A percentile compares a stretch with the other conserved stretches of the same genome.
phyloP scores from a whole-genome alignment of 2,888 invertebrate genomes.

The Schizaphis graminum region DNA sequence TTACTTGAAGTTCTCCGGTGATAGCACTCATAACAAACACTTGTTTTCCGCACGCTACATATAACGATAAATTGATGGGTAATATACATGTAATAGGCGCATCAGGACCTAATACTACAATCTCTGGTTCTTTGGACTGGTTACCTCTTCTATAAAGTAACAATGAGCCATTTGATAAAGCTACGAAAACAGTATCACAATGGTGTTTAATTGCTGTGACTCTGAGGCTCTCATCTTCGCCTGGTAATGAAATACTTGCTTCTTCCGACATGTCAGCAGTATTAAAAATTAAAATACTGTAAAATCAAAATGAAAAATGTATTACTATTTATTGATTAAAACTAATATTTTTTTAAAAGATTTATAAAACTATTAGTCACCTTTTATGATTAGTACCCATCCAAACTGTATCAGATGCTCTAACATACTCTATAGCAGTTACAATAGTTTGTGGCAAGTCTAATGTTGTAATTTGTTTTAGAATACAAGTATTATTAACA shows the following conservation, averaged over 20 bases:
- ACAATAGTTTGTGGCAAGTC: conserved; percentile 86
- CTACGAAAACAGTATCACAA: conserved; percentile 91
- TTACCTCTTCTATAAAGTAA: conserved; percentile 80
- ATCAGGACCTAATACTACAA: conserved; percentile 79
- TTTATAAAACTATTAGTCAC: conserved; percentile 70
- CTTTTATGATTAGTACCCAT: conserved; percentile 89
- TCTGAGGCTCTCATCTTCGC: conserved; percentile 75
- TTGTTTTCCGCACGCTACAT: conserved; percentile 87
- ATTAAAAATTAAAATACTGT: conserved; percentile 82
- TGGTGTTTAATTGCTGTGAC: conserved; percentile 85
- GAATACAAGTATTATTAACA: conserved; percentile 67
- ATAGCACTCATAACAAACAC: conserved; percentile 86
- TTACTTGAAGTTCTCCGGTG: conserved; percentile 80
- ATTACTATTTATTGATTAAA: not conserved
- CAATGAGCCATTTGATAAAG: conserved; percentile 83
- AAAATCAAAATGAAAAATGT: conserved; percentile 42
- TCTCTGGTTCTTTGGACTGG: conserved; percentile 77
- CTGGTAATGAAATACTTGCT: conserved; percentile 69
- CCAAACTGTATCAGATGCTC: conserved; percentile 89
- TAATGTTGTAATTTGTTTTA: conserved; percentile 71
- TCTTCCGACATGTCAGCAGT: conserved; percentile 84
- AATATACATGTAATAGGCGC: conserved; percentile 83
- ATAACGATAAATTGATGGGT: conserved; percentile 86
- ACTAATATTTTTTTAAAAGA: not conserved
- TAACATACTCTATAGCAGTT: conserved; percentile 87